Percentiles rank a stretch among this genome's conserved stretches.
Conservation (phyloP, 2,888 invertebrate species). For the Thymelicus acteon region DNA sequence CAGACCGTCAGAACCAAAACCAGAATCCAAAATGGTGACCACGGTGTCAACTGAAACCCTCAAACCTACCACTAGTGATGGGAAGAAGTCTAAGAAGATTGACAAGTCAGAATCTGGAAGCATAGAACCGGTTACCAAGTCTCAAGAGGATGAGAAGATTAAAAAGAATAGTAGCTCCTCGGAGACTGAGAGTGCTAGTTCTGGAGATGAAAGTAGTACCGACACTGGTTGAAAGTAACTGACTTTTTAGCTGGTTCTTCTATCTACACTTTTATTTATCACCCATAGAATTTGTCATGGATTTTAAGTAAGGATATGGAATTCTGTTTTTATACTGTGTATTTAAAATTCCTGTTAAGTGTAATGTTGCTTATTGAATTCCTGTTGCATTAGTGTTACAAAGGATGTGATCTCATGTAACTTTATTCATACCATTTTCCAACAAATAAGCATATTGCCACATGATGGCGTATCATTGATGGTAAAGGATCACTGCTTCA, state of each 20-base stretch:
- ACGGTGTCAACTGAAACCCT: constrained; percentile 78
- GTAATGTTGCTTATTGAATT: no score
- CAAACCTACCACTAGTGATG: constrained; percentile 68
- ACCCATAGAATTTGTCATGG: neutral
- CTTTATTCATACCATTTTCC: no score
- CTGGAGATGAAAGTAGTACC: constrained; percentile 87
- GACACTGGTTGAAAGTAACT: constrained; percentile 78
- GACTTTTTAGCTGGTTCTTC: neutral
- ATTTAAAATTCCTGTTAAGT: no score
- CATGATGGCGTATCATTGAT: no score
- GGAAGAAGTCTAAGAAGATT: constrained; percentile 63
- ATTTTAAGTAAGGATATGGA: neutral
- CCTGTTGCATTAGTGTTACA: no score
- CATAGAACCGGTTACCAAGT: constrained; percentile 49
- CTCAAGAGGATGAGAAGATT: constrained; percentile 41
- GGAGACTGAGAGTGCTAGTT: constrained; percentile 86
- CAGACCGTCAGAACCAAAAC: constrained; percentile 55
- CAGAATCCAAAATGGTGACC: constrained; percentile 75
- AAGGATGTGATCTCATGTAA: no score
- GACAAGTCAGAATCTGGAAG: constrained; percentile 46
- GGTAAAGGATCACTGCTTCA: no score
- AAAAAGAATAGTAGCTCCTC: constrained; percentile 80
- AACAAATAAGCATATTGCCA: no score
- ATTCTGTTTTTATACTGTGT: neutral
- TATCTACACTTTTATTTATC: neutral